These are phyloP conservation scores for Odocoileus virginianus DNA, from an alignment of 2,113 vertebrate genomes.

Conservation along the genomic window DNA sequence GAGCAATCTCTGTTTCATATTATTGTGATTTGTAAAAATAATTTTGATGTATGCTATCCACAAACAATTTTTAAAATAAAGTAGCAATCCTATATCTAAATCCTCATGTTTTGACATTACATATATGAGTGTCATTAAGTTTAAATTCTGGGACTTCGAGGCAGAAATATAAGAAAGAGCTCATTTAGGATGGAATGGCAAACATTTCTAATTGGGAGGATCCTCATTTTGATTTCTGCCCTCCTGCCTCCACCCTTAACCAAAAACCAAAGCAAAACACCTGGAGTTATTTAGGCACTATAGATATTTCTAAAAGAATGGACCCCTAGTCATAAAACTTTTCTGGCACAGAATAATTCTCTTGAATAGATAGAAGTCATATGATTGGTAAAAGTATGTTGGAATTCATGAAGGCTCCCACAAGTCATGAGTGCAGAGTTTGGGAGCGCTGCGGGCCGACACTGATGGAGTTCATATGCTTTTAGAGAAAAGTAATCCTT, in stretches of 20 bases:
- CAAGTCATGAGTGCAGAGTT: not conserved
- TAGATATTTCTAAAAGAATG: conserved; percentile 43
- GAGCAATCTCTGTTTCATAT: conserved; percentile 29
- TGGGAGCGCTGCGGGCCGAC: not conserved
- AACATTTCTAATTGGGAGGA: conserved; percentile 1
- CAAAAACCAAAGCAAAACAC: conserved; percentile 31
- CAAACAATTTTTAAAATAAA: not conserved
- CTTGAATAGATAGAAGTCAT: conserved; percentile 7
- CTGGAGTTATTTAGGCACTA: conserved; percentile 36
- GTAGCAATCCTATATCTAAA: not conserved
- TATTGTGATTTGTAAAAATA: conserved; percentile 55
- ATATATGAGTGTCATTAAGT: conserved; percentile 22
- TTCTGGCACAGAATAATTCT: conserved; percentile 22
- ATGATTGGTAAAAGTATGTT: conserved; percentile 27
- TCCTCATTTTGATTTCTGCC: conserved; percentile 41
- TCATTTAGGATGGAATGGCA: conserved; percentile 13
- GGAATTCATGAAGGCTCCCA: not conserved
- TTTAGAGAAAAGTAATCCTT: not conserved
- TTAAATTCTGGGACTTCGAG: conserved; percentile 29
- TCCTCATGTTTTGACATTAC: conserved; percentile 24
- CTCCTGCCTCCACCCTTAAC: not conserved
- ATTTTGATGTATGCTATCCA: conserved; percentile 15
- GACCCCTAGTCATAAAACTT: conserved; percentile 28
- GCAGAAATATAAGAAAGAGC: conserved; percentile 12
- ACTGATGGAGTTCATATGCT: not conserved